phyloP scores from a whole-genome alignment of 1,140 invertebrate species.

The Drosophila paulistorum region DNA sequence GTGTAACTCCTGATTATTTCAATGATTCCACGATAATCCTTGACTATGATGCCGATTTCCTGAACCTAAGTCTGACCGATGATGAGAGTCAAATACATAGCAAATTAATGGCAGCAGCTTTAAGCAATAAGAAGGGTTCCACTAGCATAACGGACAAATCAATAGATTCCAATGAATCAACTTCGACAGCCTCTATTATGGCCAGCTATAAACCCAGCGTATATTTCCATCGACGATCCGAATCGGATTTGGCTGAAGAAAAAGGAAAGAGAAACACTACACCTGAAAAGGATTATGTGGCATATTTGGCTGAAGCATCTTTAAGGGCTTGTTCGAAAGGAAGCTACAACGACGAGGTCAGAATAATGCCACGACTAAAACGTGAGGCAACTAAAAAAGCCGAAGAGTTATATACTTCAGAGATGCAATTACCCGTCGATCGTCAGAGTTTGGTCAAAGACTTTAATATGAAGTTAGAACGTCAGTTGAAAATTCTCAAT shows the following conservation, averaged over 20 bases:
- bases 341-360: not conserved
- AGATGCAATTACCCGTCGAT: slow-evolving; percentile 12
- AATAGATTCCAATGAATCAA: slow-evolving; percentile 4
- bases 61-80: slow-evolving; percentile 36
- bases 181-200: not conserved
- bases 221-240: slow-evolving; percentile 49
- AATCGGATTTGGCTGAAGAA: slow-evolving; percentile 1
- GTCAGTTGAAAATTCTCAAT: slow-evolving; percentile 29
- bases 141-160: slow-evolving; percentile 19
- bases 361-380: not conserved
- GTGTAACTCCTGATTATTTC: slow-evolving; percentile 15
- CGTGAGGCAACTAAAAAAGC: not conserved
- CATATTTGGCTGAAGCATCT: slow-evolving; percentile 45
- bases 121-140: slow-evolving; percentile 20
- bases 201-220: slow-evolving; percentile 47
- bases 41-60: slow-evolving; percentile 40
- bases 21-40: slow-evolving; percentile 28
- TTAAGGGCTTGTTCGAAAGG: slow-evolving; percentile 27
- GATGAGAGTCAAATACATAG: slow-evolving; percentile 42
- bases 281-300: slow-evolving; percentile 32
- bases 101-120: slow-evolving; percentile 41
- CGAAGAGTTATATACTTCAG: slow-evolving; percentile 15
- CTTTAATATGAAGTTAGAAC: slow-evolving; percentile 45
- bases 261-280: not conserved
- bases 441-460: slow-evolving; percentile 22